Evolutionary conservation across 2,797 vertebrate species (phyloP).

Genomic region (Gymnocypris eckloni): DNA sequence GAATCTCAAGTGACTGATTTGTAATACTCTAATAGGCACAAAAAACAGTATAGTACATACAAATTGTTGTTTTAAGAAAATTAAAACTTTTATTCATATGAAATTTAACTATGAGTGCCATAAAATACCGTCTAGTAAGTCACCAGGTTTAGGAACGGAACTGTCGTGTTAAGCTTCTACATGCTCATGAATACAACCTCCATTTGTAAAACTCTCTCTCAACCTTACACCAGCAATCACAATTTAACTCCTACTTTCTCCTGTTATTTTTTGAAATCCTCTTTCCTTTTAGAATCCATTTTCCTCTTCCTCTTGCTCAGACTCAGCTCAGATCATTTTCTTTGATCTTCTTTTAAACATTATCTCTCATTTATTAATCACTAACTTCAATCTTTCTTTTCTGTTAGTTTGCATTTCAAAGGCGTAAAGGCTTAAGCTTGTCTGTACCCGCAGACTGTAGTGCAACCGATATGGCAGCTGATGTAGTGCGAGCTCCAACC

Average conservation of each 20-base stretch:
- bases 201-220: background rate
- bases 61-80: background rate
- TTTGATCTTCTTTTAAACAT: slow-evolving; percentile 5
- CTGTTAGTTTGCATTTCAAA: slow-evolving; percentile 46
- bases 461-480: slow-evolving; percentile 7
- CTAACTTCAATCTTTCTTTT: slow-evolving; percentile 16
- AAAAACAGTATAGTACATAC: background rate
- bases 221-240: background rate
- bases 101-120: background rate
- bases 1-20: too few species aligned
- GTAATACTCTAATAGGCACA: background rate
- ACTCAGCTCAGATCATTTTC: background rate
- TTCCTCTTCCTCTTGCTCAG: background rate
- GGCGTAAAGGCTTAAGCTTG: slow-evolving; percentile 38
- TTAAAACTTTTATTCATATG: background rate
- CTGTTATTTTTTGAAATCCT: background rate
- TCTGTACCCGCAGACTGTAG: slow-evolving; percentile 33
- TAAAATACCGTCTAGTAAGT: background rate
- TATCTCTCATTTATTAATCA: background rate
- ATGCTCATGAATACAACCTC: background rate
- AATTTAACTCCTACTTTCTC: background rate
- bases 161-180: background rate
- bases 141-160: background rate
- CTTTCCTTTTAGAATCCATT: background rate
- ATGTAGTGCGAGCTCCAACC: background rate